Evolutionary conservation across 2,797 vertebrate genomes (phyloP).

Genomic region (Manis pentadactyla): DNA sequence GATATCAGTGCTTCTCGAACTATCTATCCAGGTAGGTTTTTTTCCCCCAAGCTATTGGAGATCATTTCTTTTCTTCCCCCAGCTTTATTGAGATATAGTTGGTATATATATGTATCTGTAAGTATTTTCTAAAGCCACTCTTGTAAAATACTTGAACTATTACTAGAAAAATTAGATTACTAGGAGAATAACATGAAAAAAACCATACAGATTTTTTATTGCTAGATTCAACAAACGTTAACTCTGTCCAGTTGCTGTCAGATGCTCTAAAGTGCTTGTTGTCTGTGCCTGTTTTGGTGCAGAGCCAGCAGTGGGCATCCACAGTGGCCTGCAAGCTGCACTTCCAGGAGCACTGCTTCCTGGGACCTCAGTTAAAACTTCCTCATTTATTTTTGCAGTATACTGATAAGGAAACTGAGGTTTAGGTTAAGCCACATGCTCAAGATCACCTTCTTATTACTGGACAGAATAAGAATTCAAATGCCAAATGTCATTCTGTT

Average conservation of each 20-base stretch:
- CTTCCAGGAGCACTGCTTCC: neutral
- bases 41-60: neutral
- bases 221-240: neutral
- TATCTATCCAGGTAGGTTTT: neutral
- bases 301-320: neutral
- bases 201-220: neutral
- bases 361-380: neutral
- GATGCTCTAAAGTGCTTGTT: neutral
- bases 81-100: neutral
- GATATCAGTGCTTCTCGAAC: neutral
- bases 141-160: neutral
- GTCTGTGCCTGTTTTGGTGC: neutral
- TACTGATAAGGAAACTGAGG: neutral
- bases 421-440: neutral
- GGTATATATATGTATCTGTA: neutral
- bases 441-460: neutral
- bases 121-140: neutral
- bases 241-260: neutral
- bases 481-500: neutral
- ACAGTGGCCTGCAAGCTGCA: neutral
- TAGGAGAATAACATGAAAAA: slow-evolving; percentile 1
- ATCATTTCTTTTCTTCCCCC: neutral
- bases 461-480: neutral
- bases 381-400: neutral
- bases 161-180: neutral